Conservation (phyloP, 2,113 vertebrate genomes). For the Rhadina sibilatrix region DNA sequence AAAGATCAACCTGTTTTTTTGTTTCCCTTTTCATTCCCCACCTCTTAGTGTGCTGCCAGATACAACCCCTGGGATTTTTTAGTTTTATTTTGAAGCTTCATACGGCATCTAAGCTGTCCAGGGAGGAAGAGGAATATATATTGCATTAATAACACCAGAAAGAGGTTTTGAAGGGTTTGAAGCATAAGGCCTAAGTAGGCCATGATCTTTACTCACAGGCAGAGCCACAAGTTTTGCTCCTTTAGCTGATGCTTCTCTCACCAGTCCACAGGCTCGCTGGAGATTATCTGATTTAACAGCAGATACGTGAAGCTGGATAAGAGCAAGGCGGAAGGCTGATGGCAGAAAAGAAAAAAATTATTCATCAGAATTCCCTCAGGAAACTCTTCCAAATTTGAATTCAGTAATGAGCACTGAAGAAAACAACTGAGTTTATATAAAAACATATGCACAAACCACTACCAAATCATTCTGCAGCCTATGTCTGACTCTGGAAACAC, state of each 20-base stretch:
- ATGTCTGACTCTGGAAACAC: not conserved
- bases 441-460: not conserved
- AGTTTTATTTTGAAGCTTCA: not conserved
- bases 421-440: not conserved
- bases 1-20: not conserved
- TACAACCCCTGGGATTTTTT: not conserved
- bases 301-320: slow-evolving; percentile 88
- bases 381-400: not conserved
- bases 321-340: slow-evolving; percentile 88
- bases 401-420: not conserved
- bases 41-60: not conserved
- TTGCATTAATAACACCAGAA: not conserved
- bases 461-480: not conserved
- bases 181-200: not conserved
- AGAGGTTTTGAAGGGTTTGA: not conserved
- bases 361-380: not conserved
- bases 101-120: not conserved
- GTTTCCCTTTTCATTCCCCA: not conserved
- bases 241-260: slow-evolving; percentile 84
- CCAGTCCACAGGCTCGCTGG: slow-evolving; percentile 76
- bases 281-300: slow-evolving; percentile 88
- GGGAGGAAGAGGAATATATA: not conserved
- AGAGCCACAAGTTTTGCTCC: slow-evolving; percentile 88
- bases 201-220: slow-evolving; percentile 80
- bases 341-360: not conserved